Base-by-base conservation (phyloP, 2,888 invertebrate species). In the Melanotus villosus region DNA sequence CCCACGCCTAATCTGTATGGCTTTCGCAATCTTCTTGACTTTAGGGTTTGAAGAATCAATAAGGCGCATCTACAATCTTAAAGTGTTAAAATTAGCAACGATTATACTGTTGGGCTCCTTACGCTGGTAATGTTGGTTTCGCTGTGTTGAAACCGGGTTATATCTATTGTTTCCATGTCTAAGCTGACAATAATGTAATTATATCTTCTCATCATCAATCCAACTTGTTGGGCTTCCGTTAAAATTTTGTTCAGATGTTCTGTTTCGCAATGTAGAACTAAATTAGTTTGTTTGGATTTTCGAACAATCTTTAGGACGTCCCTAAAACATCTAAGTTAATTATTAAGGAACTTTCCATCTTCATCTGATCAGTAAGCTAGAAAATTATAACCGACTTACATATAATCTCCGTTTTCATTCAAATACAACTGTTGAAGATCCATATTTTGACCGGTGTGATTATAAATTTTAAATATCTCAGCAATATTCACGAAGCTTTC, bases 41-140 rank as follows among this genome's bases (percentile, higher is more conserved):
- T 34, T 18, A 12, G 47, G 52, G 67, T 70, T 43, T 87, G 86
- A 0, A 0, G 90, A 89, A 75, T 92, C 89, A 45, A 92, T 87
- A 74, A 92, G 84, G 19, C 92, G 86, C 47, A 16, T 47, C 1
- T 26, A n/a, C 10, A 7, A 14, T 50, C 10, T 50, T 50, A 50
- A 5, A 7, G 7, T 18, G 2, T n/a, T 34, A 10, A 7, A n/a
- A 2, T 41, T 41, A 12, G 19, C 0, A 23, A 23, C 1, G 12
- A 16, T 43, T 18, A 2, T 43, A 16, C 7, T 1, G 1, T 16
- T 18, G 1, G 21, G 7, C 9, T 41, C 69, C 78, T 77, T 76
- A 83, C 83, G 57, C 89, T 88, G 0, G 90, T 90, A 23, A 91
- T 89, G 78, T 90, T 90, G 0, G 89, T 88, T 36, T 88, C 89